Percentiles rank a stretch among this genome's conserved stretches.
phyloP scores from a whole-genome alignment of 2,113 vertebrate genomes.

The Gadus chalcogrammus region DNA sequence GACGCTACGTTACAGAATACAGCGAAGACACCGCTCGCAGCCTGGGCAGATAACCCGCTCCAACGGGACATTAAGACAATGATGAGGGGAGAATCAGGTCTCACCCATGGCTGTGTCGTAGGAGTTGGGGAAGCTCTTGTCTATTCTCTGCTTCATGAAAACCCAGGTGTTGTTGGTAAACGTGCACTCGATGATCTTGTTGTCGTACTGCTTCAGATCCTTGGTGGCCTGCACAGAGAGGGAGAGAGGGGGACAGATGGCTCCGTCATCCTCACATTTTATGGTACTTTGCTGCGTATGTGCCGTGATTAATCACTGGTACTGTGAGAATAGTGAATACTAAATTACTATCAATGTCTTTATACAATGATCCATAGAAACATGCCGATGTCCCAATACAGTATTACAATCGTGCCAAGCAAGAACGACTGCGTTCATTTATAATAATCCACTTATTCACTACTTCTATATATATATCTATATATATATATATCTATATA shows the following conservation, averaged over 20 bases:
- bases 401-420: no score
- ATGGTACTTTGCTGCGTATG: background rate
- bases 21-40: no score
- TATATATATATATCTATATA: no score
- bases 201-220: constrained; percentile 95
- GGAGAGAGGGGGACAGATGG: constrained; percentile 16
- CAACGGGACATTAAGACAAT: background rate
- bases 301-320: background rate
- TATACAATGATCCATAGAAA: no score
- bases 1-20: no score
- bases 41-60: no score
- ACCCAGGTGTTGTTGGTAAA: constrained; percentile 95
- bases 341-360: background rate
- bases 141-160: constrained; percentile 95
- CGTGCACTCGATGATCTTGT: constrained; percentile 99
- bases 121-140: constrained; percentile 99
- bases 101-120: constrained; percentile 97
- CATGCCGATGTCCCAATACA: no score
- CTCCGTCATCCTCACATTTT: background rate
- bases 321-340: background rate
- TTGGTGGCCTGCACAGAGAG: constrained; percentile 81
- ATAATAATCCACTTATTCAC: no score
- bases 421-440: no score
- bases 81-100: constrained; percentile 41
- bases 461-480: no score